Evolutionary conservation across 2,797 vertebrate species (phyloP).

Genomic region (Leucoraja ocellata): DNA sequence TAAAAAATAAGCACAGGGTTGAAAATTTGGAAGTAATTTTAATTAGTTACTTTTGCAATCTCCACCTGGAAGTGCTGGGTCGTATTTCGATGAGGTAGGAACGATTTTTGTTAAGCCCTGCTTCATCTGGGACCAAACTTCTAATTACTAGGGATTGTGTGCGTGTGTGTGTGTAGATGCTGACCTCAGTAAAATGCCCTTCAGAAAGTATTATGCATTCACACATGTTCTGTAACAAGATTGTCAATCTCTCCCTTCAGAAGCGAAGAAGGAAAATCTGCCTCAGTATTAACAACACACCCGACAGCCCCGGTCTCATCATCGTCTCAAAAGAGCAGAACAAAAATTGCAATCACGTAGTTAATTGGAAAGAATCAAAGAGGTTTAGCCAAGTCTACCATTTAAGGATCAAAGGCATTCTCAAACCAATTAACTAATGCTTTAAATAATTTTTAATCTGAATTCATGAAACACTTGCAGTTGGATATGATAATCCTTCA

Average conservation of each 20-base stretch:
- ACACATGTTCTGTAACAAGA: neutral
- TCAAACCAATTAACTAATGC: neutral
- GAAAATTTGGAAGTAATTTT: neutral
- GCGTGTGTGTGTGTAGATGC: neutral
- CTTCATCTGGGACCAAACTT: conserved; percentile 2
- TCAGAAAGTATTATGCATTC: neutral
- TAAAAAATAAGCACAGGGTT: neutral
- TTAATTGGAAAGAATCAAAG: neutral
- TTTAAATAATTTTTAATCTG: neutral
- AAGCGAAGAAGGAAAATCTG: neutral
- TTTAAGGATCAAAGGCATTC: neutral
- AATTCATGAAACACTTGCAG: neutral
- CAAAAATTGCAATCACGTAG: neutral
- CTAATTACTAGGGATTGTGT: neutral
- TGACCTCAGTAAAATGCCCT: neutral
- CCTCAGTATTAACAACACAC: neutral
- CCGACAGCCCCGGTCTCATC: neutral
- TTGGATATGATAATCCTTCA: neutral
- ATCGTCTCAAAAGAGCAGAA: neutral
- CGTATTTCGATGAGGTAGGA: neutral
- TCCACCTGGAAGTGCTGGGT: neutral
- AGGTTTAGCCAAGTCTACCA: neutral
- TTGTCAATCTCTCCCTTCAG: neutral
- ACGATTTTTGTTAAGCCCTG: neutral
- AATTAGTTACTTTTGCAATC: neutral